phyloP scores from a whole-genome alignment of 2,113 vertebrate genomes.

The Pseudonaja textilis region DNA sequence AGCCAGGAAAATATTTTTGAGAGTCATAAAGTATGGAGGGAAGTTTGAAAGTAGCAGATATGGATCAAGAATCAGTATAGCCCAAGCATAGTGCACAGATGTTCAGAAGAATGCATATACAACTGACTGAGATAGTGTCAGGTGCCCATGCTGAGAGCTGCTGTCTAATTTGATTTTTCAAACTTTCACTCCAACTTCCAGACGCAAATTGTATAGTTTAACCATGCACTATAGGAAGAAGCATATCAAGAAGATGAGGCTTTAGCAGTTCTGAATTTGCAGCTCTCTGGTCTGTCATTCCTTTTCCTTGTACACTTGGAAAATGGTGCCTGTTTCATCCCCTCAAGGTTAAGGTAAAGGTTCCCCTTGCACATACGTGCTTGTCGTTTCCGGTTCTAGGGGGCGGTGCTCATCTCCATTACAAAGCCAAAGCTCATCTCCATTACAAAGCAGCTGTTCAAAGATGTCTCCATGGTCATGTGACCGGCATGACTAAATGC shows the following conservation, averaged over 20 bases:
- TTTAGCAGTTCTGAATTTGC: neutral
- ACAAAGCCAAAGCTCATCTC: no score
- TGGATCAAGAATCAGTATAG: neutral
- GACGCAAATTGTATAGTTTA: neutral
- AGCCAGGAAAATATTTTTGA: neutral
- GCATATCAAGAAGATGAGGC: neutral
- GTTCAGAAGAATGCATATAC: neutral
- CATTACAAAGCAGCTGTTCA: no score
- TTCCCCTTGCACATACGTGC: no score
- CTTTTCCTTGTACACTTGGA: neutral
- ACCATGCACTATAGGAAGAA: neutral
- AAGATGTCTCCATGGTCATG: no score
- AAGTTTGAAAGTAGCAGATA: neutral
- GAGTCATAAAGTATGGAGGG: neutral
- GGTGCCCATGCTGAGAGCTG: neutral
- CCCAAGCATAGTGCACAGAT: neutral
- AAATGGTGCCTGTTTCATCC: neutral
- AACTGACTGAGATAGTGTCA: neutral
- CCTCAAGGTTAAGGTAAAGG: neutral
- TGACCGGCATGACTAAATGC: no score
- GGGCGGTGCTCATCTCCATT: no score
- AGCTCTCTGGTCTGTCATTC: neutral
- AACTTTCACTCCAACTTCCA: neutral
- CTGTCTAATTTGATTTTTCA: neutral
- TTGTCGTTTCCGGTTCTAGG: no score